These are phyloP conservation scores for Notechis scutatus DNA, from an alignment of 2,113 vertebrate genomes.

Conservation along the genomic window DNA sequence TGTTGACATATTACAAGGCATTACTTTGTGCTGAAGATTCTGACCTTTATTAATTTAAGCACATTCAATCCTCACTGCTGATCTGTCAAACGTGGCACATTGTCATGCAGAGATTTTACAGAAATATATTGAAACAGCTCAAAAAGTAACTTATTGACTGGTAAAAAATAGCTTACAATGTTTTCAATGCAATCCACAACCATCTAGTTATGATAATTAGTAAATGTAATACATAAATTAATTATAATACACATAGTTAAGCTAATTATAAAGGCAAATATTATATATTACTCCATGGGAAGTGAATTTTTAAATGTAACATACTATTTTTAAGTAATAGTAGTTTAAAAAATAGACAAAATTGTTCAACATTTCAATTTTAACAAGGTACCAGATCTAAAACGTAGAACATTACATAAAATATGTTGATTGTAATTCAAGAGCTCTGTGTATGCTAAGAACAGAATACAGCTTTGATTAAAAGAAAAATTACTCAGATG, in stretches of 20 bases:
- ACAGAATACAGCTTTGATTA: not conserved
- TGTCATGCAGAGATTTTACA: conserved; percentile 70
- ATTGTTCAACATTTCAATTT: not conserved
- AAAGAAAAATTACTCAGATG: not conserved
- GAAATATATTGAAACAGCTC: conserved; percentile 65
- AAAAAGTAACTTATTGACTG: conserved; percentile 52
- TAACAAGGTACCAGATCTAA: not conserved
- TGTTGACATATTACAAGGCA: conserved; percentile 55
- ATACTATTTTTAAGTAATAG: conserved; percentile 40
- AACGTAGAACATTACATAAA: not conserved
- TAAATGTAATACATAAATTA: conserved; percentile 18
- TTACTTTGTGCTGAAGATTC: conserved; percentile 66
- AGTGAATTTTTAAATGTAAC: conserved; percentile 34
- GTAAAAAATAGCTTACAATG: conserved; percentile 18
- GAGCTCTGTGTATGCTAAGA: not conserved
- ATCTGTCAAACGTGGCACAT: conserved; percentile 71
- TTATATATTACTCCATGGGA: conserved; percentile 50
- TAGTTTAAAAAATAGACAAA: conserved; percentile 39
- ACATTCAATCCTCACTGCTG: conserved; percentile 63
- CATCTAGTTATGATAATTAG: not conserved
- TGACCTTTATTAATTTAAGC: conserved; percentile 81
- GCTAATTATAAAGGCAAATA: conserved; percentile 52
- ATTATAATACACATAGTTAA: conserved; percentile 7
- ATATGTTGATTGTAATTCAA: not conserved
- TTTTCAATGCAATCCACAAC: not conserved